phyloP scores from a whole-genome alignment of 2,888 invertebrate genomes.

The Trimorus sp. region DNA sequence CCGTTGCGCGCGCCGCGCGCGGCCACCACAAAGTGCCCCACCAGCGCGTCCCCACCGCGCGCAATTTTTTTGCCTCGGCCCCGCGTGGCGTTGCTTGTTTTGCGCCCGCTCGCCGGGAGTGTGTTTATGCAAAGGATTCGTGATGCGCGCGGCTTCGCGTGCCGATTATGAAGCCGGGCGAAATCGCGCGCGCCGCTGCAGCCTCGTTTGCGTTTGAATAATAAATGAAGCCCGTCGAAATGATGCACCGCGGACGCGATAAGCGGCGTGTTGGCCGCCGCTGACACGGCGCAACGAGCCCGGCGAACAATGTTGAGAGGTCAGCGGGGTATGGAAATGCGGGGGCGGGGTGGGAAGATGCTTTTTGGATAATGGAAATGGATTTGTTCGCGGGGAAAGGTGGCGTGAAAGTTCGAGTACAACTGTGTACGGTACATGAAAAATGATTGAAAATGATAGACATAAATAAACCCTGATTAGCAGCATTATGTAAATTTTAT shows the following conservation, averaged over 20 bases:
- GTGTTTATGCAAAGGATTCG: constrained; percentile 60
- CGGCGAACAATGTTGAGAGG: too few relatives aligned
- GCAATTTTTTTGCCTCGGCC: constrained; percentile 53
- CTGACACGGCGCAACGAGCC: neutral
- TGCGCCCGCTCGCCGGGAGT: neutral
- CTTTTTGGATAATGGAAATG: too few relatives aligned
- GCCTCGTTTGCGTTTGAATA: constrained; percentile 34
- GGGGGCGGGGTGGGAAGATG: too few relatives aligned
- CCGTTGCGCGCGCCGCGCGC: constrained; percentile 62
- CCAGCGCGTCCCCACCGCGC: constrained; percentile 36
- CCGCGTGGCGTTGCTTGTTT: constrained; percentile 54
- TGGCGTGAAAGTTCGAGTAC: too few relatives aligned
- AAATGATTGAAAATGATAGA: too few relatives aligned
- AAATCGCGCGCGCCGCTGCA: constrained; percentile 5
- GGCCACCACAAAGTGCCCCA: constrained; percentile 51
- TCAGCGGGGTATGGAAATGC: too few relatives aligned
- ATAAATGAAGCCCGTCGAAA: constrained; percentile 30
- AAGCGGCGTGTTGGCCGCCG: neutral
- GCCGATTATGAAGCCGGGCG: constrained; percentile 48
- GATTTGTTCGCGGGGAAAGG: too few relatives aligned
- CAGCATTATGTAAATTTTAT: too few relatives aligned
- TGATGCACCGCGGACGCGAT: constrained; percentile 2
- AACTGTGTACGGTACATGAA: too few relatives aligned
- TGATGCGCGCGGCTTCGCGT: constrained; percentile 50
- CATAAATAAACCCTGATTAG: too few relatives aligned